Evolutionary conservation across 2,888 invertebrate genomes (phyloP), one percentile per base, ranked within the genome.

Genomic region (Oscheius sp.): DNA sequence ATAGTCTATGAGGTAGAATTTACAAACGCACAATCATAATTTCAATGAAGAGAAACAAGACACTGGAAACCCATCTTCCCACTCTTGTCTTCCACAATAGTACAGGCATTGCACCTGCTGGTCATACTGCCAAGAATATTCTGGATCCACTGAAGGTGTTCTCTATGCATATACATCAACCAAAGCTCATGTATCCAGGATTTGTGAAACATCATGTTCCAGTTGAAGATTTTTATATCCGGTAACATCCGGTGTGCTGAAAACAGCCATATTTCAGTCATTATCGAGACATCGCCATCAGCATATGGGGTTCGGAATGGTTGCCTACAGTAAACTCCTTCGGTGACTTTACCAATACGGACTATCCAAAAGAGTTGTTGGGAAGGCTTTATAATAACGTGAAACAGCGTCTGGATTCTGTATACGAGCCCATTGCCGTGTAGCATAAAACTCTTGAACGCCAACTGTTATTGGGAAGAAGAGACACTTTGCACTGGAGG

Each of bases 41-140:
- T 21, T 21, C 21, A 21, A 21, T 21, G 21, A 21, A 21, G 21
- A 21, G 73, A 7, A 42, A 13, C 48, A 55, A 73, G 33, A 63
- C 73, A 5, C 63, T 73, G 2, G 11, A 21, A 3, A 5, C 29
- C 11, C 63, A 73, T 33, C 63, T 73, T 2, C 73, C 73, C 21
- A 63, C 73, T 51, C 53, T 73, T 11, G 50, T 32, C 32, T 73
- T 53, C 35, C 73, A 73, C 35, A 74, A 74, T 50, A 68, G 66
- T 9, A 50, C 66, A 5, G 57, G 47, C 4, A 21, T 55, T 10
- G 29, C 66, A 13, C 57, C 37, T n/a, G 29, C 42, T 32, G 74
- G 68, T 9, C 65, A 74, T 42, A 66, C 74, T 9, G 42, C 68
- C 7, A 74, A 74, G 57, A 29, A 32, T n/a, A 66, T 74, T 13